Evolutionary conservation across 1,140 invertebrate species (phyloP).

Genomic region (Drosophila melanica): DNA sequence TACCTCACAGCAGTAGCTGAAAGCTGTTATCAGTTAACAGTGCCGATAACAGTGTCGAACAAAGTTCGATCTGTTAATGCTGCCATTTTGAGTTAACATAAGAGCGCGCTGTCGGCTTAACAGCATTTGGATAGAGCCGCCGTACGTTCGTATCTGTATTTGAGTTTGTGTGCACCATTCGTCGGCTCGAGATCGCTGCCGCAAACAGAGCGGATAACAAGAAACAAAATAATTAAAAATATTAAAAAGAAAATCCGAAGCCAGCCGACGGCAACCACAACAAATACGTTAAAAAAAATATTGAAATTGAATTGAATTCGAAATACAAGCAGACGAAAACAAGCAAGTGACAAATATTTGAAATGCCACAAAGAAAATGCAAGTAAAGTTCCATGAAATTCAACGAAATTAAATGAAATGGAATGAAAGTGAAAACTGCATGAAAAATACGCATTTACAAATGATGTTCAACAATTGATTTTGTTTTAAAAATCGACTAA

Average conservation of each 20-base stretch:
- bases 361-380: slow-evolving; percentile 51
- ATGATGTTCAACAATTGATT: slow-evolving; percentile 58
- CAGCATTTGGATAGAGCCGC: slow-evolving; percentile 2
- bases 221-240: slow-evolving; percentile 1
- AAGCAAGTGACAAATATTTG: slow-evolving; percentile 35
- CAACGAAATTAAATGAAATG: slow-evolving; percentile 8
- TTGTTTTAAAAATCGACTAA: slow-evolving; percentile 79
- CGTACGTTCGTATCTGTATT: slow-evolving; percentile 16
- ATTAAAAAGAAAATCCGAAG: neutral
- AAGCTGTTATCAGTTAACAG: slow-evolving; percentile 26
- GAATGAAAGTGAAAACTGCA: slow-evolving; percentile 44
- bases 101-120: slow-evolving; percentile 6
- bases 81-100: slow-evolving; percentile 48
- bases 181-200: slow-evolving; percentile 69
- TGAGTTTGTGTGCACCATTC: slow-evolving; percentile 69
- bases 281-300: slow-evolving; percentile 55
- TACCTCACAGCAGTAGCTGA: too few relatives aligned
- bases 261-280: slow-evolving; percentile 20
- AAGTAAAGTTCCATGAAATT: slow-evolving; percentile 40
- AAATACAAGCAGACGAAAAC: slow-evolving; percentile 16
- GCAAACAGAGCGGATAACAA: slow-evolving; percentile 55
- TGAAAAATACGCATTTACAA: slow-evolving; percentile 29
- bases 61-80: slow-evolving; percentile 29
- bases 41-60: slow-evolving; percentile 23
- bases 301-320: slow-evolving; percentile 15